Percentiles rank a stretch among this genome's conserved stretches.
phyloP scores from a whole-genome alignment of 2,888 invertebrate species.

The Pammene fasciana region DNA sequence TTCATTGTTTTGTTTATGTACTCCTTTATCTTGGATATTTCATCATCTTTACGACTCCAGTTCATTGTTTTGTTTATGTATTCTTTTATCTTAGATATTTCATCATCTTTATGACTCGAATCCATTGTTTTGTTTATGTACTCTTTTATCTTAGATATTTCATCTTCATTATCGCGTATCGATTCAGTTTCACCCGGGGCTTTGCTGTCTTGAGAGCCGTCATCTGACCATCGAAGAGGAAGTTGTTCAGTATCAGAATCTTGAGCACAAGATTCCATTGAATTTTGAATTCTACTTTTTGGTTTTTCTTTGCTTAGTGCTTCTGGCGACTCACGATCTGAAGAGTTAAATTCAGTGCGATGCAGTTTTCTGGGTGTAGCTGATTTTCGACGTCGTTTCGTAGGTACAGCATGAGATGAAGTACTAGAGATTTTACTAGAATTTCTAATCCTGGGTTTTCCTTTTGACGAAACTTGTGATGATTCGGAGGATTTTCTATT shows the following conservation, averaged over 20 bases:
- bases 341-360: slow-evolving; percentile 68
- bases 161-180: slow-evolving; percentile 59
- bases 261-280: slow-evolving; percentile 46
- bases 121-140: slow-evolving; percentile 60
- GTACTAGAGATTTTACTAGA: slow-evolving; percentile 49
- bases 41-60: slow-evolving; percentile 19
- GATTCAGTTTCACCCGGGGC: slow-evolving; percentile 47
- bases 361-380: slow-evolving; percentile 78
- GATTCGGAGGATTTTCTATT: slow-evolving; percentile 53
- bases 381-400: slow-evolving; percentile 78
- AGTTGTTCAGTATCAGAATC: slow-evolving; percentile 70
- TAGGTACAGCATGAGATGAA: slow-evolving; percentile 53
- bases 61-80: slow-evolving; percentile 60
- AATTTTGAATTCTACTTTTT: slow-evolving; percentile 46
- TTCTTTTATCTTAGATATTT: slow-evolving; percentile 71
- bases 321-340: slow-evolving; percentile 61
- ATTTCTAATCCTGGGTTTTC: slow-evolving; percentile 42
- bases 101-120: slow-evolving; percentile 56
- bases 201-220: slow-evolving; percentile 69
- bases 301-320: slow-evolving; percentile 45
- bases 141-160: slow-evolving; percentile 71
- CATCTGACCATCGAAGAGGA: slow-evolving; percentile 72
- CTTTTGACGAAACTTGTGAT: slow-evolving; percentile 47
- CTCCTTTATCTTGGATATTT: slow-evolving; percentile 69
- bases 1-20: slow-evolving; percentile 60